These are phyloP conservation scores for Brienomyrus brachyistius DNA, from an alignment of 2,113 vertebrate genomes.

Conservation along the genomic window DNA sequence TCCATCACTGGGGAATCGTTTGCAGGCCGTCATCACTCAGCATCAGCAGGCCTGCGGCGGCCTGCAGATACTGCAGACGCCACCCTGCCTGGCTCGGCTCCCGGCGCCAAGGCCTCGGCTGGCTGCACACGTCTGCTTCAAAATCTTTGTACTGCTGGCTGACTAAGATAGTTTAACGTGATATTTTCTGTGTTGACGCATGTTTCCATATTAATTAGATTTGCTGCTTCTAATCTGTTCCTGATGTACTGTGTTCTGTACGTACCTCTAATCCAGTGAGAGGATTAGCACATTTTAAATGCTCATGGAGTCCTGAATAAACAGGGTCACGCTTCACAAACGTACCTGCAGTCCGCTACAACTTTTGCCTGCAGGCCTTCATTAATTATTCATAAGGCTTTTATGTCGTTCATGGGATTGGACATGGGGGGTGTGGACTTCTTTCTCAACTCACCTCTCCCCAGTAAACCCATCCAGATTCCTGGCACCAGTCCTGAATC, in stretches of 20 bases:
- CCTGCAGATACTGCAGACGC: background rate
- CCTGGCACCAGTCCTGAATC: background rate
- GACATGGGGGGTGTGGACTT: background rate
- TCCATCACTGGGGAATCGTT: background rate
- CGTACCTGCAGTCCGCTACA: background rate
- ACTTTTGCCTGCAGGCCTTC: background rate
- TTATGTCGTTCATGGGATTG: background rate
- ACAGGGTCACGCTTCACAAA: background rate
- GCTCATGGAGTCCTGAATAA: background rate
- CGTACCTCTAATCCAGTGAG: background rate
- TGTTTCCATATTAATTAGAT: background rate
- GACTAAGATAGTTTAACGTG: background rate
- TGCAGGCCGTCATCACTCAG: background rate
- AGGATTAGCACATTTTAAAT: background rate
- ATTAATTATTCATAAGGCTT: background rate
- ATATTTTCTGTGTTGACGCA: background rate
- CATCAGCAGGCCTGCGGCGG: background rate
- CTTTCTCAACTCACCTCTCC: background rate
- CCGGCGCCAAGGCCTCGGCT: background rate
- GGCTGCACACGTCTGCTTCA: background rate
- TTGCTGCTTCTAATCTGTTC: background rate
- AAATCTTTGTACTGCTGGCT: background rate
- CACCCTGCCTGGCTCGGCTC: background rate
- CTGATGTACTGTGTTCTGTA: background rate
- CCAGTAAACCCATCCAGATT: background rate